Conservation (phyloP, 2,113 vertebrate species). For the Origma solitaria region DNA sequence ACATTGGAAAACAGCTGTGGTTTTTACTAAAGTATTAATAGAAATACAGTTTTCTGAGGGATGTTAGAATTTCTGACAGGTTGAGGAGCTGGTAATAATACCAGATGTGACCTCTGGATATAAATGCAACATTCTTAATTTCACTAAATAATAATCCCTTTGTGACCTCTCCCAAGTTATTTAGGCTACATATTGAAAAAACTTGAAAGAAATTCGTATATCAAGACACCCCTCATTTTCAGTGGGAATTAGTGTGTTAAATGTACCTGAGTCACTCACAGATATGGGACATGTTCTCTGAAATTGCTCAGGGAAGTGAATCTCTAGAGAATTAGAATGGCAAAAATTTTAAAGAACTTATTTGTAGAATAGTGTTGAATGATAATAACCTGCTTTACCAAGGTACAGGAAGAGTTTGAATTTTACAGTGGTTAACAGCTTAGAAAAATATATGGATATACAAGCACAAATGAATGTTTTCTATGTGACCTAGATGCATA, state of each 20-base stretch:
- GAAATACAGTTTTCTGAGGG: neutral
- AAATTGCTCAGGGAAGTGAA: neutral
- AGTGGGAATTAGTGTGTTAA: neutral
- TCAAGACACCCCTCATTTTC: neutral
- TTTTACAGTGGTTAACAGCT: neutral
- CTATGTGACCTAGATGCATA: neutral
- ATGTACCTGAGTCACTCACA: neutral
- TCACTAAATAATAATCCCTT: neutral
- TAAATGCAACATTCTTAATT: neutral
- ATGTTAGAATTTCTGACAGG: neutral
- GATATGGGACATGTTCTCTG: neutral
- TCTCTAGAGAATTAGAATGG: neutral
- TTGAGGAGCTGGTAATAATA: neutral
- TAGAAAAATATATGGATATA: neutral
- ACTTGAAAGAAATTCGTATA: neutral
- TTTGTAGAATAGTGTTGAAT: neutral
- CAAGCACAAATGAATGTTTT: neutral
- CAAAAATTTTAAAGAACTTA: neutral
- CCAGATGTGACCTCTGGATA: neutral
- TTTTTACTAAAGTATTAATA: neutral
- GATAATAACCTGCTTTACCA: neutral
- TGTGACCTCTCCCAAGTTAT: neutral
- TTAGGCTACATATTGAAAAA: neutral
- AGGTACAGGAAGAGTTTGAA: neutral
- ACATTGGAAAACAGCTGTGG: neutral